Evolutionary conservation across 37 sponge, comb jelly and placozoan genomes (phyloP).

Genomic region (Mnemiopsis leidyi): DNA sequence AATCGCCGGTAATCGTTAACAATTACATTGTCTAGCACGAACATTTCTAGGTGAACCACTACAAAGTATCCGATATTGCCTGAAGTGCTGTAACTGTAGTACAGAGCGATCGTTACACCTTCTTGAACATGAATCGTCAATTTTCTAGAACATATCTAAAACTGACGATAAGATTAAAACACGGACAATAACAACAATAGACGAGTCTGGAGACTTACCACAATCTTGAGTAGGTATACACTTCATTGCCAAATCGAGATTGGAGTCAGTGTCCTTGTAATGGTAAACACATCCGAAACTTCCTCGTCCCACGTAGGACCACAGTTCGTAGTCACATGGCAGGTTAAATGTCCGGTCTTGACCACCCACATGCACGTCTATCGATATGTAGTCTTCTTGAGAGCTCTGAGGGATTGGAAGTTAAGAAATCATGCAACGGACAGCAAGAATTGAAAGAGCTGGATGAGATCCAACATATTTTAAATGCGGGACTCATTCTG

Average conservation of each 20-base stretch:
- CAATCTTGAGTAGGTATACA: neutral
- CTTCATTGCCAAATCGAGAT: neutral
- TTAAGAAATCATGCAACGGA: neutral
- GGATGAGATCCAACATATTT: neutral
- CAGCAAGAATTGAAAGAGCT: neutral
- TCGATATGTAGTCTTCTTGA: slow-evolving; percentile 2
- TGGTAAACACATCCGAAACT: slow-evolving; percentile 43
- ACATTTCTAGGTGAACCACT: too few relatives aligned
- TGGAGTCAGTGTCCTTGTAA: neutral
- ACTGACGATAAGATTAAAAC: too few relatives aligned
- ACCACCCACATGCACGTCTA: neutral
- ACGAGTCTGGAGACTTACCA: neutral
- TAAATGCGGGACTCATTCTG: neutral
- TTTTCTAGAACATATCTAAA: too few relatives aligned
- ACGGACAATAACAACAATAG: too few relatives aligned
- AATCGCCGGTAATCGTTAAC: too few relatives aligned
- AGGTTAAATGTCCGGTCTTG: neutral
- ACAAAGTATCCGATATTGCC: too few relatives aligned
- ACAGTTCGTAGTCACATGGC: neutral
- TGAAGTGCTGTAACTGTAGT: too few relatives aligned
- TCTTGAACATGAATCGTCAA: too few relatives aligned
- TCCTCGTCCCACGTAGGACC: neutral
- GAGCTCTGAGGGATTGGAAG: neutral
- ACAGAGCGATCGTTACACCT: too few relatives aligned
- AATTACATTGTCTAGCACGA: too few relatives aligned